A percentile compares a stretch with the other conserved stretches of the same genome.
Evolutionary conservation across 2,797 vertebrate species (phyloP).

Genomic region (Melanogrammus aeglefinus): DNA sequence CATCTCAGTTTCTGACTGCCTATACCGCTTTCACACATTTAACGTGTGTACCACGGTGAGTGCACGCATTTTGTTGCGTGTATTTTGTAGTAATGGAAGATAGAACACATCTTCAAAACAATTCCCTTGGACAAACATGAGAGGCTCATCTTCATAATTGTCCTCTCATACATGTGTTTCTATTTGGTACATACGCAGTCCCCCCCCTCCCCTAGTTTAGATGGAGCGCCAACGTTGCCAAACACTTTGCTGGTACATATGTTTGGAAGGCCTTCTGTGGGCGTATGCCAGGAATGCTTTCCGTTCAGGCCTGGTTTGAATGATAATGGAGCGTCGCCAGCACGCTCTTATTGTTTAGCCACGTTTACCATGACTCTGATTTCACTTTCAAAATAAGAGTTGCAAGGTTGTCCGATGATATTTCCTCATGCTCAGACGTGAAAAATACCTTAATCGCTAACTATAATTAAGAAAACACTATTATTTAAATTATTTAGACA

Average conservation of each 20-base stretch:
- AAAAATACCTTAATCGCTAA: background rate
- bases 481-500: background rate
- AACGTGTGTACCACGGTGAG: background rate
- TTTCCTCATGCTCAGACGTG: background rate
- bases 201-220: background rate
- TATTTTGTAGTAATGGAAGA: background rate
- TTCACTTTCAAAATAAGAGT: background rate
- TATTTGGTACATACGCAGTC: background rate
- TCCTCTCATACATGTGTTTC: background rate
- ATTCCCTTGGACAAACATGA: background rate
- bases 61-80: background rate
- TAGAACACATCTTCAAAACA: background rate
- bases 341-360: background rate
- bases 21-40: background rate
- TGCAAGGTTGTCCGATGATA: background rate
- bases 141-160: background rate
- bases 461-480: background rate
- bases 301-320: background rate
- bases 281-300: background rate
- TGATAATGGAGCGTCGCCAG: background rate
- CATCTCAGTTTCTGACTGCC: slow-evolving; percentile 14
- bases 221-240: background rate
- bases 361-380: background rate
- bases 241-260: slow-evolving; percentile 7
- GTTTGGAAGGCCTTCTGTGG: background rate